A percentile compares a stretch with the other conserved stretches of the same genome.
These are phyloP conservation scores for Tenualosa ilisha DNA, from an alignment of 2,797 vertebrate genomes.

Conservation along the genomic window DNA sequence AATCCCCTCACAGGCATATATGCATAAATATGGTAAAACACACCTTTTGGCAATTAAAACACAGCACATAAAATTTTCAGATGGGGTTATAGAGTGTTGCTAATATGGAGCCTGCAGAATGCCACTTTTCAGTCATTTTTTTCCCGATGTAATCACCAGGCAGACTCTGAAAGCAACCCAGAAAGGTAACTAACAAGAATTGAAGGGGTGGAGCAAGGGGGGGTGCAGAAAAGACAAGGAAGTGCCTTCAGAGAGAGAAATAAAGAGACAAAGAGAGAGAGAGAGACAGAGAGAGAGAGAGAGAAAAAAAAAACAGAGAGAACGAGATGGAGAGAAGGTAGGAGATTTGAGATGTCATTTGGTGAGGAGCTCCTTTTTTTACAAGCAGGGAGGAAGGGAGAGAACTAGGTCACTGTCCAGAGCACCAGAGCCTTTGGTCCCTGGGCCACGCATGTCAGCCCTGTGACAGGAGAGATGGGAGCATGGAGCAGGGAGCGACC, in stretches of 20 bases:
- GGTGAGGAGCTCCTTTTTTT: slow-evolving; percentile 55
- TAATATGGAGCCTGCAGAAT: neutral
- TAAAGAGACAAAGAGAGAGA: slow-evolving; percentile 32
- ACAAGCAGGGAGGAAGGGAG: slow-evolving; percentile 42
- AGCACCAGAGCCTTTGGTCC: slow-evolving; percentile 72
- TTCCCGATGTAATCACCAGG: neutral
- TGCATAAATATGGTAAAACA: neutral
- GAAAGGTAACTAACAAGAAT: slow-evolving; percentile 71
- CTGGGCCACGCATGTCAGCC: slow-evolving; percentile 73
- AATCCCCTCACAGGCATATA: neutral
- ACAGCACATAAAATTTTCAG: neutral
- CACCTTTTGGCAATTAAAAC: neutral
- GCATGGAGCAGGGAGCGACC: slow-evolving; percentile 67
- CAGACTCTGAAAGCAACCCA: neutral
- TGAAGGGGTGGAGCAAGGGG: neutral
- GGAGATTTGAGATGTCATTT: slow-evolving; percentile 60
- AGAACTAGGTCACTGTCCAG: slow-evolving; percentile 81
- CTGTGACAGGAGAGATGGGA: slow-evolving; percentile 79
- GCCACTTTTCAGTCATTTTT: neutral
- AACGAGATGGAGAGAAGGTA: slow-evolving; percentile 30
- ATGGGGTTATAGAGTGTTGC: neutral
- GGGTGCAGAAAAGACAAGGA: slow-evolving; percentile 21
- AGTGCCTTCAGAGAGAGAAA: slow-evolving; percentile 22
- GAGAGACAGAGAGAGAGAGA: slow-evolving; percentile 7
- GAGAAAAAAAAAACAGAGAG: neutral